Conservation (phyloP, 2,888 invertebrate species). For the Pteria penguin region DNA sequence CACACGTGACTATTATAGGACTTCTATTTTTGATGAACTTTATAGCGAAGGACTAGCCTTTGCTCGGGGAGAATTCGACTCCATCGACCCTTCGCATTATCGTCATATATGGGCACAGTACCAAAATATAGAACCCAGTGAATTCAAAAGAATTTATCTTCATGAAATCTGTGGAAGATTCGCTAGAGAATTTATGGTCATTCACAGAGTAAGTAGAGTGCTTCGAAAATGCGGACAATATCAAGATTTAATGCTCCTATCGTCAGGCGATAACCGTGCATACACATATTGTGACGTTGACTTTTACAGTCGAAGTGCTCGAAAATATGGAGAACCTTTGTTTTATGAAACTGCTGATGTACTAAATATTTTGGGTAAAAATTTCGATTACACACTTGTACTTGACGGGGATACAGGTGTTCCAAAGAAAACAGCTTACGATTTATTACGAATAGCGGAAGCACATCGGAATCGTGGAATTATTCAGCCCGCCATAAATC, state of each 20-base stretch:
- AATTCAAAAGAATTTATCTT: constrained; percentile 54
- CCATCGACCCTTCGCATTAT: constrained; percentile 46
- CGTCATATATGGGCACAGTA: constrained; percentile 56
- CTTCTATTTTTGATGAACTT: constrained; percentile 56
- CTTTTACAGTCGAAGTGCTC: constrained; percentile 55
- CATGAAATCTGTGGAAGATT: constrained; percentile 55
- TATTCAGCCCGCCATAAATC: constrained; percentile 62
- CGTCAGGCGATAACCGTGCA: constrained; percentile 55
- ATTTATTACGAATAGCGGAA: constrained; percentile 58
- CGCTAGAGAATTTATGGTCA: constrained; percentile 64
- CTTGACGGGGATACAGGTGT: constrained; percentile 63
- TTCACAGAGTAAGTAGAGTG: constrained; percentile 63
- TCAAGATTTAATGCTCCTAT: constrained; percentile 67
- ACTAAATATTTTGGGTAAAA: constrained; percentile 48
- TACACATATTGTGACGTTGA: constrained; percentile 59
- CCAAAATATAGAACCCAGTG: constrained; percentile 34
- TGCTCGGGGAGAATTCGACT: constrained; percentile 34
- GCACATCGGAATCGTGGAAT: constrained; percentile 61
- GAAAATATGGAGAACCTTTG: constrained; percentile 52
- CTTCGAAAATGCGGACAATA: constrained; percentile 69
- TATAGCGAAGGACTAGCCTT: constrained; percentile 59
- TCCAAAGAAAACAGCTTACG: constrained; percentile 47
- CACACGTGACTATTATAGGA: constrained; percentile 57
- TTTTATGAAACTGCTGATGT: constrained; percentile 60
- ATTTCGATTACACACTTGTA: constrained; percentile 63